Evolutionary conservation across 2,888 invertebrate genomes (phyloP), one percentile per base, ranked within the genome.

Genomic region (Drosophila emarginata): DNA sequence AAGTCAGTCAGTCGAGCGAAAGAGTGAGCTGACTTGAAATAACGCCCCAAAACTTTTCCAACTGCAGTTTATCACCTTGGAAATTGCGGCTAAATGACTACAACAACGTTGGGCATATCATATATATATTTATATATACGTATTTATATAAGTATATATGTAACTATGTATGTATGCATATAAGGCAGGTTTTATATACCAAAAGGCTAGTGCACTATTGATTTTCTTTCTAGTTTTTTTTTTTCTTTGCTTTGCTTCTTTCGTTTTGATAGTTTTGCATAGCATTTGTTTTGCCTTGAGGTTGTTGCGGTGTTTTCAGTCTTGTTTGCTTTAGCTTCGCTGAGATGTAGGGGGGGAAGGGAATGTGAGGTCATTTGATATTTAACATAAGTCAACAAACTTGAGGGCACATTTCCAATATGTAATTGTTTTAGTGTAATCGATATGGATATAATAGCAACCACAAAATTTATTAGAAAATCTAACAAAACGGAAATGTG

Each of bases 131-230:
- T 18, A 23, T 56, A 28, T 56, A 40, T n/a, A 32, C 57, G 50
- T 50, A 15, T 66, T 37, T 67, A 65, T 72, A 28, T n/a, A 64
- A 50, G 18, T 57, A 51, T 36, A 23, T 12, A 18, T 28, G 28
- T 36, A 21, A 14, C 15, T 56, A 28, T 51, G 28, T 14, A 32
- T 56, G 50, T 50, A 21, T 68, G 39, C 64, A 65, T 72, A 28
- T 14, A 64, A 56, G 21, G 60, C 18, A 40, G 56, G 66, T 40
- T 62, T 58, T 71, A 61, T 61, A 18, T 36, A 12, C 4, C 36
- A 66, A 74, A 61, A 85, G 81, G 81, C 77, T 76, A 81, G 76
- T 82, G 81, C 86, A 81, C 86, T 81, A 85, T 81, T 74, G 81
- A 81, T 81, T 81, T 79, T 82, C 56, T 51, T 32, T 32, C 32